Percentiles rank a stretch among this genome's conserved stretches.
Conservation (phyloP, 2,113 vertebrate species). For the Lutjanus erythropterus region DNA sequence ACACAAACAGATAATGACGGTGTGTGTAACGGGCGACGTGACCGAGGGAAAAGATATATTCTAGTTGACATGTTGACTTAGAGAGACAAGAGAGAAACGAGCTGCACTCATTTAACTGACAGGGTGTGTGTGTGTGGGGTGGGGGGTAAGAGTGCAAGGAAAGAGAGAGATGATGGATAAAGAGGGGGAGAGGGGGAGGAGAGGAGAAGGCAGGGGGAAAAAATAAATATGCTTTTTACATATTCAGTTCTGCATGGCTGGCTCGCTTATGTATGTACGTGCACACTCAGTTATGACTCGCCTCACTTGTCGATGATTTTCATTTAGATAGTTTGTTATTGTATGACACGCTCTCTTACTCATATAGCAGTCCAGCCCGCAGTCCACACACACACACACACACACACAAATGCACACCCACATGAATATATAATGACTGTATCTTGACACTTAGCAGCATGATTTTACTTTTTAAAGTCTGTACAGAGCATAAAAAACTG, state of each 20-base stretch:
- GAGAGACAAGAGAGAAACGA: conserved; percentile 63
- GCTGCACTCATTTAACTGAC: conserved; percentile 43
- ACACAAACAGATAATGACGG: conserved; percentile 19
- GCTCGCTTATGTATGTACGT: conserved; percentile 17
- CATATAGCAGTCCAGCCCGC: conserved; percentile 33
- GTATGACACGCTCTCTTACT: conserved; percentile 61
- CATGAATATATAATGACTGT: conserved; percentile 38
- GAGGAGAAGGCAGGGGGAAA: background rate
- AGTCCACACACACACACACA: conserved; percentile 36
- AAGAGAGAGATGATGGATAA: conserved; percentile 43
- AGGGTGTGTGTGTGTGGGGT: conserved; percentile 19
- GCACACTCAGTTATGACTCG: conserved; percentile 52
- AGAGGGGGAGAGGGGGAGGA: background rate
- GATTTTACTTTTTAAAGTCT: conserved; percentile 20
- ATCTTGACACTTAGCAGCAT: background rate
- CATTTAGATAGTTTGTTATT: conserved; percentile 71
- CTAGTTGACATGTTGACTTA: conserved; percentile 60
- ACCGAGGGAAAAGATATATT: conserved; percentile 15
- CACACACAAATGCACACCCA: conserved; percentile 6
- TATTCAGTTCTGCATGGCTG: conserved; percentile 61
- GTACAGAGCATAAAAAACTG: background rate
- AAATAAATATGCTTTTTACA: conserved; percentile 58
- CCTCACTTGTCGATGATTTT: conserved; percentile 68
- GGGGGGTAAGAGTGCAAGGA: conserved; percentile 14
- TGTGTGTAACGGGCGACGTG: background rate